A percentile compares a stretch with the other conserved stretches of the same genome.
Evolutionary conservation across 2,113 vertebrate genomes (phyloP).

Genomic region (Myocastor coypus): DNA sequence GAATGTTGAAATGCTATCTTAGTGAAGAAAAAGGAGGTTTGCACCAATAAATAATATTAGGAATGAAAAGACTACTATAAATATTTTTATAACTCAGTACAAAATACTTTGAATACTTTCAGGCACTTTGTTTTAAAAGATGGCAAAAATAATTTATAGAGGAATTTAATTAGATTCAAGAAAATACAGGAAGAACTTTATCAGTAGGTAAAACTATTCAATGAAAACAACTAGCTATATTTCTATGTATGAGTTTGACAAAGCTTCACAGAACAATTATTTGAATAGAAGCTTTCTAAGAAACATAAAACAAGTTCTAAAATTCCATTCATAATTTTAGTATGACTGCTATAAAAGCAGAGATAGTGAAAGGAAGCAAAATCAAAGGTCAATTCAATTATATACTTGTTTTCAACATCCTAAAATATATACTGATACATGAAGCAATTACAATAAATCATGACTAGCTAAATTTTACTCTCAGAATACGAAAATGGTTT

Average conservation of each 20-base stretch:
- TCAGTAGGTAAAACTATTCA: not conserved
- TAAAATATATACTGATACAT: not conserved
- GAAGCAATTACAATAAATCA: not conserved
- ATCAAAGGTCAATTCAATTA: conserved; percentile 2
- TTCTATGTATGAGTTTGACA: not conserved
- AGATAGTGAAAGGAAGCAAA: conserved; percentile 25
- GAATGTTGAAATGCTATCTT: not conserved
- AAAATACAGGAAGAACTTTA: not conserved
- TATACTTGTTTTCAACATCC: conserved; percentile 34
- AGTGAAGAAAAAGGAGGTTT: conserved; percentile 8
- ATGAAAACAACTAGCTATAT: not conserved
- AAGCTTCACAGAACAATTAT: not conserved
- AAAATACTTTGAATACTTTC: conserved; percentile 23
- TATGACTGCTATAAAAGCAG: not conserved
- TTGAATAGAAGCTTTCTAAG: not conserved
- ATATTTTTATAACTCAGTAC: not conserved
- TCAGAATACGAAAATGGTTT: not conserved
- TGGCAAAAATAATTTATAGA: not conserved
- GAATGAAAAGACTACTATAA: not conserved
- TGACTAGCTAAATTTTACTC: not conserved
- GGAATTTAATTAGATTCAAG: not conserved
- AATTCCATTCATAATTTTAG: not conserved
- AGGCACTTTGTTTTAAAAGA: not conserved
- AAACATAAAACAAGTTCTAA: not conserved
- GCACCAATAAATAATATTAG: not conserved